A percentile compares a stretch with the other conserved stretches of the same genome.
These are phyloP conservation scores for Chromis chromis DNA, from an alignment of 2,797 vertebrate species.

Conservation along the genomic window DNA sequence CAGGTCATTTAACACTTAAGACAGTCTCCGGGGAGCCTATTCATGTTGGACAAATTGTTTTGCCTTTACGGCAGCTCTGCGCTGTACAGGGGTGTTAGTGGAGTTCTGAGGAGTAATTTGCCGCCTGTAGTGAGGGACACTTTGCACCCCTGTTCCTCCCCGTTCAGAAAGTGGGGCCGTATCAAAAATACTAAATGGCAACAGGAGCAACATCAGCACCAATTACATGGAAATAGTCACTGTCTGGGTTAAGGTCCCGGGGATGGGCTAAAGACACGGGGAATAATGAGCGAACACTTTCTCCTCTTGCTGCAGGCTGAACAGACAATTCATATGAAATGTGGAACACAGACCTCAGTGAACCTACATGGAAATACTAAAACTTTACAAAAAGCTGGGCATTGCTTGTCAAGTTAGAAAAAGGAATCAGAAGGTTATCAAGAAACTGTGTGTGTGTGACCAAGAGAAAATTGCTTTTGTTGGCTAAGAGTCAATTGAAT, in stretches of 20 bases:
- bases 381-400: slow-evolving; percentile 59
- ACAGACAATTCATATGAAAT: slow-evolving; percentile 48
- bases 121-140: slow-evolving; percentile 77
- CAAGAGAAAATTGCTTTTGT: slow-evolving; percentile 55
- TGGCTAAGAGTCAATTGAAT: slow-evolving; percentile 39
- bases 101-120: slow-evolving; percentile 83
- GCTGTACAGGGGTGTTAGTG: slow-evolving; percentile 67
- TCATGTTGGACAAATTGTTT: slow-evolving; percentile 86
- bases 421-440: slow-evolving; percentile 44
- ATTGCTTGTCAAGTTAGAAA: slow-evolving; percentile 48
- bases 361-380: slow-evolving; percentile 45
- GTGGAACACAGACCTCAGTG: slow-evolving; percentile 55
- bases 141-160: slow-evolving; percentile 72
- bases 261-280: slow-evolving; percentile 51
- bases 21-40: slow-evolving; percentile 79
- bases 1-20: slow-evolving; percentile 86
- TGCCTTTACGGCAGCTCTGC: slow-evolving; percentile 77
- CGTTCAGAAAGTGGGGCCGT: slow-evolving; percentile 53
- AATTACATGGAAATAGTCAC: slow-evolving; percentile 75
- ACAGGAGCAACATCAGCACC: slow-evolving; percentile 69
- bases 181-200: slow-evolving; percentile 73
- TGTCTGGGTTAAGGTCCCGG: slow-evolving; percentile 56
- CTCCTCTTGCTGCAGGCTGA: slow-evolving; percentile 41
- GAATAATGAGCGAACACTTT: slow-evolving; percentile 63
- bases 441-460: slow-evolving; percentile 22